Base-by-base conservation (phyloP, 2,113 vertebrate genomes). In the Junco hyemalis region DNA sequence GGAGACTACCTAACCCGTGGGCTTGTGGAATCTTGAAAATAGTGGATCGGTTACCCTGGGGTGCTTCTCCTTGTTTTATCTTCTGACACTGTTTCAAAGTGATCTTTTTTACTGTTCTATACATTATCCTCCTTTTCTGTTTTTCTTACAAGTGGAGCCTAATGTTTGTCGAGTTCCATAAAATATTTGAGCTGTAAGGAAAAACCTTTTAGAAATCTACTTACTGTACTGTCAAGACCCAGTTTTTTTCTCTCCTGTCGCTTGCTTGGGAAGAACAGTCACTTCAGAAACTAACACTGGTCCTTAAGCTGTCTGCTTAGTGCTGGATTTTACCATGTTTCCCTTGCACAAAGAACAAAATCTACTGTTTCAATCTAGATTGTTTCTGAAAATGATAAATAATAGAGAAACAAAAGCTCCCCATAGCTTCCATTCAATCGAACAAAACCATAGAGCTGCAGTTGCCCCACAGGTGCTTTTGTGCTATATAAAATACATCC, bases 101-200 rank as follows among this genome's bases (percentile, higher is more conserved):
- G 86, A 93, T 83, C 18, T 86, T 94, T 92, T 63, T 68, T 76
- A 48, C 64, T 86, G 18, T 83, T 81, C n/a, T 92, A 81, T 71
- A 64, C 64, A 69, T 95, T 96, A 86, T 71, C 40, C 36, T 93
- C 56, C 60, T 71, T 78, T 60, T 95, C 80, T 88, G 23, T 90
- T 94, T 56, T 73, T 92, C 76, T 74, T 93, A 74, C 51, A 93
- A 93, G 81, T 78, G 33, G 18, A 90, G 61, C 26, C 72, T 92
- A 40, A 36, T 93, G 60, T 86, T 95, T 95, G 80, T 93, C 4
- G 12, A 79, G 86, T 61, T 93, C 72, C 53, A 69, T 93, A 93
- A 88, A 83, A 96, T 93, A 93, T 76, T 93, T 93, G 86, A 94
- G 48, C 83, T 96, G 72, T 73, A 94, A 96, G 82, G 68, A 79